Evolutionary conservation across 2,797 vertebrate species (phyloP).

Genomic region (Tolypeutes matacus): DNA sequence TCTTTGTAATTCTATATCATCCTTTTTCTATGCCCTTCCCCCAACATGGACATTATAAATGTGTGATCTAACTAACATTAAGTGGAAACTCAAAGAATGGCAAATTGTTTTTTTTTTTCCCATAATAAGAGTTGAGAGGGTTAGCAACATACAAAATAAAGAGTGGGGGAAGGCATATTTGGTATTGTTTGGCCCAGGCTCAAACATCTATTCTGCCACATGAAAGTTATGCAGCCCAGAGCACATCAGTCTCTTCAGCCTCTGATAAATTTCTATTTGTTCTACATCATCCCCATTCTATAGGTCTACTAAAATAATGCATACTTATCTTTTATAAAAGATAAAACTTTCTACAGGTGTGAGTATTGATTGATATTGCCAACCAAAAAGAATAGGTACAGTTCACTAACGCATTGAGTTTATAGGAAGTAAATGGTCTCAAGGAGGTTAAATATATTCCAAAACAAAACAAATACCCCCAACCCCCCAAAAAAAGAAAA

Average conservation of each 20-base stretch:
- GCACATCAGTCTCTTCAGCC: not conserved
- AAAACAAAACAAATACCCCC: not conserved
- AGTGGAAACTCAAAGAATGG: not conserved
- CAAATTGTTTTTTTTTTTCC: too few relatives aligned
- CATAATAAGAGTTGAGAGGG: not conserved
- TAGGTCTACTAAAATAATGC: not conserved
- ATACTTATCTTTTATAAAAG: not conserved
- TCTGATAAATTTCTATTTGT: not conserved
- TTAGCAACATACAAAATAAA: not conserved
- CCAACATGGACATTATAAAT: not conserved
- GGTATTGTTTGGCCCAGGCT: not conserved
- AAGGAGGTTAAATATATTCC: not conserved
- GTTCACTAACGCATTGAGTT: not conserved
- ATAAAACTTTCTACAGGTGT: not conserved
- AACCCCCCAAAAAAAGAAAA: not conserved
- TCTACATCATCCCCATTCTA: not conserved
- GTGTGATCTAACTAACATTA: not conserved
- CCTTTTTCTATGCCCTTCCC: not conserved
- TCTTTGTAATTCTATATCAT: not conserved
- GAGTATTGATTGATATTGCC: not conserved
- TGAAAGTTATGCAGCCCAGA: not conserved
- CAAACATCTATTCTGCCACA: not conserved
- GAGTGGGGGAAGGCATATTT: not conserved
- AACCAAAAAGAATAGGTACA: not conserved
- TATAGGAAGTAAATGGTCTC: slow-evolving; percentile 7